A percentile compares a stretch with the other conserved stretches of the same genome.
Conservation (phyloP, 2,797 vertebrate species). For the Danionella dracula region DNA sequence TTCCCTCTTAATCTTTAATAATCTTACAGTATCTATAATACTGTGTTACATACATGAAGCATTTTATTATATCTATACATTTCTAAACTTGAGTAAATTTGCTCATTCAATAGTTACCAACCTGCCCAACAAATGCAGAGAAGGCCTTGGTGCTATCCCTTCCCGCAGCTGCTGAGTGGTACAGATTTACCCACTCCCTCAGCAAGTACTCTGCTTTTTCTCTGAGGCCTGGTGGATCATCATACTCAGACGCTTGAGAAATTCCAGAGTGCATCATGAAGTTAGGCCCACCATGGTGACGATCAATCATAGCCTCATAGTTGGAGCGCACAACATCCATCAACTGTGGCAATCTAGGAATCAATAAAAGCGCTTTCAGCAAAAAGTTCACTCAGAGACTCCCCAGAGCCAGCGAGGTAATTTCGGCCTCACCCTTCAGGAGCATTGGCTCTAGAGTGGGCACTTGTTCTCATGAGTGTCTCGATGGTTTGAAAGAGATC, state of each 20-base stretch:
- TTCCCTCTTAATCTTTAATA: too few species aligned
- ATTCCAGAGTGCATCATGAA: conserved; percentile 99
- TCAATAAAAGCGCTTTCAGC: too few species aligned
- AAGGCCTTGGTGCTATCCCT: conserved; percentile 99
- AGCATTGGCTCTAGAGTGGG: conserved; percentile 95
- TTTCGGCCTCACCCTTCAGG: conserved; percentile 92
- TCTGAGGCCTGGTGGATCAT: conserved; percentile 93
- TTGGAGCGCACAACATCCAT: conserved; percentile 99
- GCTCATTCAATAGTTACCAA: conserved; percentile 52
- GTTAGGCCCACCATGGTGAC: conserved; percentile 95
- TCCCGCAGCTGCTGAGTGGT: conserved; percentile 96
- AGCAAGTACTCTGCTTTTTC: conserved; percentile 98
- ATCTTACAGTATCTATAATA: too few species aligned
- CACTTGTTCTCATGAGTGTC: conserved; percentile 97
- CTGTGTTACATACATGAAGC: too few species aligned
- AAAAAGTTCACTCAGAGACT: too few species aligned
- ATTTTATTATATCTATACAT: too few species aligned
- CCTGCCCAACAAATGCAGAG: conserved; percentile 99
- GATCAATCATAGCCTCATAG: conserved; percentile 98
- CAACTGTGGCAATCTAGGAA: conserved; percentile 86
- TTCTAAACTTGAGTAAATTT: too few species aligned
- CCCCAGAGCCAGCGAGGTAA: not conserved
- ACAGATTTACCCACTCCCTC: conserved; percentile 98
- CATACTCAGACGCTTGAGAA: conserved; percentile 96
- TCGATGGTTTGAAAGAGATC: conserved; percentile 99